Conservation (phyloP, 2,113 vertebrate genomes). For the Archocentrus centrarchus region DNA sequence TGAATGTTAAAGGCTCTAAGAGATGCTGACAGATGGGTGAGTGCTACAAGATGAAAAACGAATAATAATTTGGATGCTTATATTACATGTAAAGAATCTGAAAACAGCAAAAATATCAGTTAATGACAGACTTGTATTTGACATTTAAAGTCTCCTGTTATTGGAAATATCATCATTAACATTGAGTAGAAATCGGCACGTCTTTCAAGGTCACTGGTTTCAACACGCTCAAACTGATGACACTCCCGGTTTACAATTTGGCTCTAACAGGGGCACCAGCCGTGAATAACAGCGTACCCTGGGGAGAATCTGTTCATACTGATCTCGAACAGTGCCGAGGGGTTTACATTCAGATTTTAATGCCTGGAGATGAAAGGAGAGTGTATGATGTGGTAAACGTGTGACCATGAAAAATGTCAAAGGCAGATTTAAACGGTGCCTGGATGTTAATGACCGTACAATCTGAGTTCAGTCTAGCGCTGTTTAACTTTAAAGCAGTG, state of each 20-base stretch:
- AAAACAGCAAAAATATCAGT: neutral
- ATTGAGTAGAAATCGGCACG: neutral
- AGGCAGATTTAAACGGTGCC: neutral
- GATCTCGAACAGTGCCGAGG: neutral
- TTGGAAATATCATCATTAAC: neutral
- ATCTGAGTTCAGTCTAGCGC: neutral
- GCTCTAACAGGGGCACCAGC: neutral
- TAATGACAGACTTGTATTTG: neutral
- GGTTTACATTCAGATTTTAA: conserved; percentile 23
- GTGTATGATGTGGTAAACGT: neutral
- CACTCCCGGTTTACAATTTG: neutral
- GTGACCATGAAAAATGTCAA: neutral
- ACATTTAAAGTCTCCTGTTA: neutral
- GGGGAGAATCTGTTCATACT: neutral
- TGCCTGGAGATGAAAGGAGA: conserved; percentile 24
- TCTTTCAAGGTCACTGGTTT: conserved; percentile 6
- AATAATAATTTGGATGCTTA: neutral
- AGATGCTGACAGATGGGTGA: neutral
- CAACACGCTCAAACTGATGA: neutral
- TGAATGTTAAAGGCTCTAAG: neutral
- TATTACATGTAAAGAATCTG: neutral
- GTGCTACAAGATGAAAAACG: neutral
- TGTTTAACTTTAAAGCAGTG: neutral
- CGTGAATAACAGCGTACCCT: neutral
- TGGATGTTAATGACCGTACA: neutral